Base-by-base conservation (phyloP, 1,140 invertebrate species). In the Latrodectus geometricus region DNA sequence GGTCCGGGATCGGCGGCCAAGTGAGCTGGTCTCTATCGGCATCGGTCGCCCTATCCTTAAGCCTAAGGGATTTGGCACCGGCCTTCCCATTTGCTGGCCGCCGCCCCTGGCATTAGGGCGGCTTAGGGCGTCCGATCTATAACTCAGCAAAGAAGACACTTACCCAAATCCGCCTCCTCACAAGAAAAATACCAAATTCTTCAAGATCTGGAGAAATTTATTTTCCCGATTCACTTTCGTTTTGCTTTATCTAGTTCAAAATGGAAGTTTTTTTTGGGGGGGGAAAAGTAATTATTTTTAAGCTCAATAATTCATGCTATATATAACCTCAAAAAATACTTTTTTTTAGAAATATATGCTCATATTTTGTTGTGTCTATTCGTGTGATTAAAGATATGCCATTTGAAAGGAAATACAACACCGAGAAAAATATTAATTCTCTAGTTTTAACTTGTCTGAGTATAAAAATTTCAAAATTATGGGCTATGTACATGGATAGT, bases 21-120 rank as follows among this genome's bases (percentile, higher is more conserved):
- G 73, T 84, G 82, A 84, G 73, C 65, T 49, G 72, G 82, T 35
- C 65, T n/a, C 52, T 69, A 72, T 50, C 56, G 54, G 17, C 17
- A 61, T 15, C 80, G 35, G 61, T 17, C 35, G 72, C 73, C 80
- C 56, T 50, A 15, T 49, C 82, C 82, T 68, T 84, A 84, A 84
- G 82, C 82, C 72, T 84, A 84, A 72, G 82, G 82, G 82, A 84
- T 84, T 84, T 84, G 82, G 72, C 68, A 52, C 72, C 72, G 72
- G 73, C 61, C 72, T 69, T 84, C 82, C 82, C 82, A 84, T 84
- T 84, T 84, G 82, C 82, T 84, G 82, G 73, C 82, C 70, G 82
- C 82, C 61, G 82, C 50, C 23, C 56, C 82, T 35, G 82, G 56
- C 74, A 75, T 84, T 75, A 66, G 72, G 21, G 80, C 80, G 82